phyloP scores from a whole-genome alignment of 2,797 vertebrate genomes.

The Crocidura indochinensis region DNA sequence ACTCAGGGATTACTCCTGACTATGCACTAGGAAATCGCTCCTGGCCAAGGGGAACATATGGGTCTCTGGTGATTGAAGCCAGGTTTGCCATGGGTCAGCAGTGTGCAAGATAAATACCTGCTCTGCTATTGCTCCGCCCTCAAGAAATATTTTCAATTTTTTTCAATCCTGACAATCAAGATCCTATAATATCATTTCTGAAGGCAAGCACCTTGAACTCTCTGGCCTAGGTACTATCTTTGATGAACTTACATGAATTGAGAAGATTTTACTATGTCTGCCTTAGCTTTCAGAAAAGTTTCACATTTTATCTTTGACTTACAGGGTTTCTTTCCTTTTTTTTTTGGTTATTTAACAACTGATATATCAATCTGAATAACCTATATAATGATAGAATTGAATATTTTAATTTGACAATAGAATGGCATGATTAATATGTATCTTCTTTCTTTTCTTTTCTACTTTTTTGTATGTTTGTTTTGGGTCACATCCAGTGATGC shows the following conservation, averaged over 20 bases:
- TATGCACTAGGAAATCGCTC: too few species aligned
- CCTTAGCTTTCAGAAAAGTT: constrained; percentile 29
- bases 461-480: too few species aligned
- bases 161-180: neutral
- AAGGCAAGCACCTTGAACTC: neutral
- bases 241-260: neutral
- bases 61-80: too few species aligned
- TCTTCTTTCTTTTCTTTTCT: neutral
- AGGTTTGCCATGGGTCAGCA: too few species aligned
- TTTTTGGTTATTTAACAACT: neutral
- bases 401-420: neutral
- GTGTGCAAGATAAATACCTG: too few species aligned
- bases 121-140: too few species aligned
- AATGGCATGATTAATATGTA: constrained; percentile 10
- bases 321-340: too few species aligned
- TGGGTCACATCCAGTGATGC: too few species aligned
- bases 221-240: neutral
- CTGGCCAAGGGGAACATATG: too few species aligned
- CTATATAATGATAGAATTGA: constrained; percentile 2
- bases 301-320: neutral
- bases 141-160: neutral
- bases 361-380: neutral
- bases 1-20: too few species aligned
- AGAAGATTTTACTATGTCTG: neutral
- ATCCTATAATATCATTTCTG: neutral